A percentile compares a stretch with the other conserved stretches of the same genome.
Evolutionary conservation across 2,888 invertebrate species (phyloP).

Genomic region (Pteria penguin): DNA sequence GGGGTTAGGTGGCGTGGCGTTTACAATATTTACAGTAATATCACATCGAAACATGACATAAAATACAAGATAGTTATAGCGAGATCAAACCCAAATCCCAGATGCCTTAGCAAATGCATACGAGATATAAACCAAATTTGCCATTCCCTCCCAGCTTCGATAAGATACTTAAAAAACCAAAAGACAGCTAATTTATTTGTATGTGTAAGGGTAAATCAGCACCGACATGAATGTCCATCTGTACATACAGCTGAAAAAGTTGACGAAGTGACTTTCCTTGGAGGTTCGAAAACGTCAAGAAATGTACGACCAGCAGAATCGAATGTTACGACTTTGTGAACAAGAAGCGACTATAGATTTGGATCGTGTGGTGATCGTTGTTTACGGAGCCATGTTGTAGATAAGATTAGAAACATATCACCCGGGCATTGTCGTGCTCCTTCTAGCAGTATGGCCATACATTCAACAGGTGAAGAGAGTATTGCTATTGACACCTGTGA

Average conservation of each 20-base stretch:
- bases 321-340: slow-evolving; percentile 63
- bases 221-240: too few relatives aligned
- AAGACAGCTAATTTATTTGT: too few relatives aligned
- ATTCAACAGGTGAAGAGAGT: slow-evolving; percentile 60
- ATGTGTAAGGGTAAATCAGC: too few relatives aligned
- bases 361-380: slow-evolving; percentile 26
- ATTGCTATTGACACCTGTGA: slow-evolving; percentile 45
- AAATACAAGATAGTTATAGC: too few relatives aligned
- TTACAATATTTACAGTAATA: too few relatives aligned
- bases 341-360: slow-evolving; percentile 41
- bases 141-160: too few relatives aligned
- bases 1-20: too few relatives aligned
- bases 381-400: slow-evolving; percentile 54
- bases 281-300: slow-evolving; percentile 58
- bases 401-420: slow-evolving; percentile 56
- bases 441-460: slow-evolving; percentile 55
- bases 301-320: slow-evolving; percentile 53
- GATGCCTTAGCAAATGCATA: too few relatives aligned
- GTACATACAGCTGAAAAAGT: slow-evolving; percentile 59
- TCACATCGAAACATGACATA: too few relatives aligned
- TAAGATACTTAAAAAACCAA: too few relatives aligned
- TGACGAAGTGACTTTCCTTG: slow-evolving; percentile 59
- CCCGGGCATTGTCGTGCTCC: slow-evolving; percentile 59
- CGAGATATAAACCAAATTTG: too few relatives aligned
- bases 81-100: too few relatives aligned